These are phyloP conservation scores for Microcebus jonahi DNA, from an alignment of 2,113 vertebrate species.

Conservation along the genomic window DNA sequence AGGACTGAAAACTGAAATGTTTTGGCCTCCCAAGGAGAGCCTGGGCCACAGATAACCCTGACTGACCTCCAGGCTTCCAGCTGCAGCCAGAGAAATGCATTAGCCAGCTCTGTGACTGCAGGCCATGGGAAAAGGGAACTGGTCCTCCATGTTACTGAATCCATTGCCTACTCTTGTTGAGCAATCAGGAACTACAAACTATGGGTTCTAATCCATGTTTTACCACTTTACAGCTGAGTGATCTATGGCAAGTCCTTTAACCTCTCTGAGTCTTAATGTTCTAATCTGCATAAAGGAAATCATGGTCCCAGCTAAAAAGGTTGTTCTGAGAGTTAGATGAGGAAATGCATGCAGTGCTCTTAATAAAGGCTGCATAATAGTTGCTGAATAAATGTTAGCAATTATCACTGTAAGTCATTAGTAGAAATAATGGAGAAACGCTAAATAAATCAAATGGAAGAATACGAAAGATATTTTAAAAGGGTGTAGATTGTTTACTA, in stretches of 20 bases:
- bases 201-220: not conserved
- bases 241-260: not conserved
- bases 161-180: not conserved
- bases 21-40: not conserved
- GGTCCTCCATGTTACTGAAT: not conserved
- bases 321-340: not conserved
- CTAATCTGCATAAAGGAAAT: not conserved
- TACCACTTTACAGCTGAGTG: not conserved
- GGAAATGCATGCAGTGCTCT: not conserved
- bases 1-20: not conserved
- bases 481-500: not conserved
- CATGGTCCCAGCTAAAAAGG: not conserved
- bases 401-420: not conserved
- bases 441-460: no score
- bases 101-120: not conserved
- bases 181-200: not conserved
- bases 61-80: not conserved
- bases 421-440: not conserved
- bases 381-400: not conserved
- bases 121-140: not conserved
- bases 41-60: not conserved
- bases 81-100: not conserved
- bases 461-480: not conserved
- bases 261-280: not conserved
- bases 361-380: not conserved